Conservation (phyloP, 2,797 vertebrate species). For the Malurus leucopterus region DNA sequence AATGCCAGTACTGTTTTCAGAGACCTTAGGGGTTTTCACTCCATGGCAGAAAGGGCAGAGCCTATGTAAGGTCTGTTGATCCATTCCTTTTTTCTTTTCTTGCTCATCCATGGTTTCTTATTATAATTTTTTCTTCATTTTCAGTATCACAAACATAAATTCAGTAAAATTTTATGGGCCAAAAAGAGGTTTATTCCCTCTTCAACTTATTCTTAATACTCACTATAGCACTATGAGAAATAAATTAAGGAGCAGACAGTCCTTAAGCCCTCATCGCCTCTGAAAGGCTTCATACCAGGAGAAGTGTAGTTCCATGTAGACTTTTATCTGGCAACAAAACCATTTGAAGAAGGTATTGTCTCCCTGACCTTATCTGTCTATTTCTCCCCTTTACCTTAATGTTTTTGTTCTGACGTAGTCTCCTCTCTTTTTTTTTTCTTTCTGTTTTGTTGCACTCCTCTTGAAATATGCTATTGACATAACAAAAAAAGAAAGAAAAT, state of each 20-base stretch:
- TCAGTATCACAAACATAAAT: not conserved
- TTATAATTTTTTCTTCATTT: not conserved
- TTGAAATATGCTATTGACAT: not conserved
- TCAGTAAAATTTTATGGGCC: not conserved
- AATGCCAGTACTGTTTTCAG: not conserved
- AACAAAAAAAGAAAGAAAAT: not conserved
- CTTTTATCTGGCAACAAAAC: not conserved
- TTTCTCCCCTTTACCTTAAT: not conserved
- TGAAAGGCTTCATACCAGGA: not conserved
- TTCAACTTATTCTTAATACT: not conserved
- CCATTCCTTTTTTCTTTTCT: not conserved
- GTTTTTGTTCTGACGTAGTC: fast-evolving
- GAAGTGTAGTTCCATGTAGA: not conserved
- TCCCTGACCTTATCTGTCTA: not conserved
- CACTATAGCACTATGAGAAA: not conserved
- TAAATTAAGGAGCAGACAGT: not conserved
- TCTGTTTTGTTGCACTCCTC: not conserved
- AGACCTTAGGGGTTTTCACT: not conserved
- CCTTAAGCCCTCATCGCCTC: not conserved
- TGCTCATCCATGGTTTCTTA: not conserved
- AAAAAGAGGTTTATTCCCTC: not conserved
- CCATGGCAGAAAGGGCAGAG: not conserved
- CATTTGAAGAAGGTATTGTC: not conserved
- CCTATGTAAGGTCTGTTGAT: not conserved
- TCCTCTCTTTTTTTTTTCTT: not conserved